Conservation (phyloP, 2,113 vertebrate species). For the Marcusenius ussheri region DNA sequence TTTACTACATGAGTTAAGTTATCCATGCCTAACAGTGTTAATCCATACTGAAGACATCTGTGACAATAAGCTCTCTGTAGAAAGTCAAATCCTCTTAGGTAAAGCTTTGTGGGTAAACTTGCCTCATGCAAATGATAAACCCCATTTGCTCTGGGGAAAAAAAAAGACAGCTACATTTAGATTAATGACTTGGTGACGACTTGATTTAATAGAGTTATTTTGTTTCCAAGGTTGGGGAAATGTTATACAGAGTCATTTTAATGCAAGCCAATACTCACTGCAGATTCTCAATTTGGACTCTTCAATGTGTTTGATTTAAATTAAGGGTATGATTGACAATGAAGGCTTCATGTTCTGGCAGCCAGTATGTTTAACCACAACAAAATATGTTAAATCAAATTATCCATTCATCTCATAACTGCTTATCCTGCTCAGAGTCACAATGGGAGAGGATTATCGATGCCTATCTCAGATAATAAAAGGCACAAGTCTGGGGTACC, state of each 20-base stretch:
- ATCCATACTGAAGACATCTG: slow-evolving; percentile 58
- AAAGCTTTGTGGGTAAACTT: slow-evolving; percentile 66
- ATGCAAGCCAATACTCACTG: slow-evolving; percentile 66
- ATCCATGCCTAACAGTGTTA: slow-evolving; percentile 49
- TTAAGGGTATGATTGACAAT: slow-evolving; percentile 37
- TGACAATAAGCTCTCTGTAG: slow-evolving; percentile 68
- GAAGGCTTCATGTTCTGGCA: background rate
- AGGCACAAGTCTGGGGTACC: background rate
- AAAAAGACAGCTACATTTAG: slow-evolving; percentile 65
- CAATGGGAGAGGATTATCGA: background rate
- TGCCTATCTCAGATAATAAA: background rate
- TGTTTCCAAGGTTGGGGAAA: slow-evolving; percentile 34
- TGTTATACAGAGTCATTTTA: slow-evolving; percentile 67
- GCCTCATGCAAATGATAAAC: slow-evolving; percentile 69
- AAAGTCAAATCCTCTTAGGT: slow-evolving; percentile 66
- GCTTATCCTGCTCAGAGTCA: background rate
- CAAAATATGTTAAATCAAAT: background rate
- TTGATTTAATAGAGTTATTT: slow-evolving; percentile 73
- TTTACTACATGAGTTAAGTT: slow-evolving; percentile 39
- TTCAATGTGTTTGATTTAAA: slow-evolving; percentile 34
- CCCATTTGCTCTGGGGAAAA: slow-evolving; percentile 62
- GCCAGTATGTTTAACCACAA: background rate
- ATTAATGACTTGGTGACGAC: slow-evolving; percentile 64
- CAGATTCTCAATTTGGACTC: slow-evolving; percentile 44
- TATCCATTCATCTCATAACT: background rate